Base-by-base conservation (phyloP, 2,888 invertebrate species). In the Cephus pygmeus region DNA sequence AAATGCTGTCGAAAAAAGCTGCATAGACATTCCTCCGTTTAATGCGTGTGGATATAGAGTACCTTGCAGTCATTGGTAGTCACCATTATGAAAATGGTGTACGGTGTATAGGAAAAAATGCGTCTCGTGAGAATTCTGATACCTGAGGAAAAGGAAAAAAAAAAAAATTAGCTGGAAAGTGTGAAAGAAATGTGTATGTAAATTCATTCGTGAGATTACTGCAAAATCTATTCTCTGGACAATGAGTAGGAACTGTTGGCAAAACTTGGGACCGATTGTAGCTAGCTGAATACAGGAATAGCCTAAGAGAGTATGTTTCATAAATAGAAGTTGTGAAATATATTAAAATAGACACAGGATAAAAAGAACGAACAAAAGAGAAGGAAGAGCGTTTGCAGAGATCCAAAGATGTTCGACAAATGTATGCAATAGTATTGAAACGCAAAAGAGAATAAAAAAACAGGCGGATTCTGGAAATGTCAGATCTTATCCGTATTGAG, bases 181-280 rank as follows among this genome's bases (percentile, higher is more conserved):
- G 76, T 34, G 69, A 33, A 69, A 35, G 73, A 71, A 77, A 80
- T 84, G 85, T 87, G 85, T 87, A 84, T 85, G 87, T 0, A 40
- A 40, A 40, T 40, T 40, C 1, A 40, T 23, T 9, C 15, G 6
- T 4, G 4, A 23, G 6, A 40, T 0, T 23, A 9, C 15, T 23
- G 40, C 23, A 40, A 40, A 23, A 23, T 40, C 15, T 40, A 15
- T 40, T 40, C 23, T 56, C 23, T 9, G 23, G 9, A 2, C 40
- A 9, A 56, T 23, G 23, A 56, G 6, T 56, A 9, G 40, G 9
- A 4, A 23, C 6, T 9, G 23, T 56, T 56, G 40, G 40, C 9
- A 23, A 56, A 56, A 23, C 40, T 56, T 56, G 40, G 40, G 12
- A 40, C 15, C 40, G 15, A 40, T 40, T 4, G 40, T 40, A 40